These are phyloP conservation scores for Tringa solitaria DNA, from an alignment of 2,113 vertebrate species.

Conservation along the genomic window DNA sequence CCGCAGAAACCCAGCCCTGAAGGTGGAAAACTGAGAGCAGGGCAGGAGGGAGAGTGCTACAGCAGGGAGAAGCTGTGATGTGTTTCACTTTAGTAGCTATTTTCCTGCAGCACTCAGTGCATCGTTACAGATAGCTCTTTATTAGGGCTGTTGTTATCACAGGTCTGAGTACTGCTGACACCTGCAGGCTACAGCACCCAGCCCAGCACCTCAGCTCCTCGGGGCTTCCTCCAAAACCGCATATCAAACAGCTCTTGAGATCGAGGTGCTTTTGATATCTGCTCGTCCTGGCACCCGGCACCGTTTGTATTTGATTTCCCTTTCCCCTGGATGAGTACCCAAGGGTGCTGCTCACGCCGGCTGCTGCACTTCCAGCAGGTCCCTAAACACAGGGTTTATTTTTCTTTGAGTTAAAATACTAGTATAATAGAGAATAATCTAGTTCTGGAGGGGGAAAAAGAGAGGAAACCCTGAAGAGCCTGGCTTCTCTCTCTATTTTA, in stretches of 20 bases:
- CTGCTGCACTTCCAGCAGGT: not conserved
- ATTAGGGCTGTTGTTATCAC: not conserved
- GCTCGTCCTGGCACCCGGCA: not conserved
- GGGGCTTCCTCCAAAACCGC: not conserved
- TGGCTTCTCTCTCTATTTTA: not conserved
- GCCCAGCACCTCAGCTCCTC: not conserved
- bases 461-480: not conserved
- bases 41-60: no score
- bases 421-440: not conserved
- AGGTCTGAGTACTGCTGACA: not conserved
- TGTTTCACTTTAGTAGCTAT: not conserved
- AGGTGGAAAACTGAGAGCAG: not conserved
- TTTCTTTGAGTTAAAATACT: not conserved
- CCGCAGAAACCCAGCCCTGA: not conserved
- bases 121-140: accelerated
- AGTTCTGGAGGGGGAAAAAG: not conserved
- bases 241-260: not conserved
- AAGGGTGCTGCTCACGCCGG: not conserved
- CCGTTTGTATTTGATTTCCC: accelerated
- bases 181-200: not conserved
- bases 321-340: not conserved
- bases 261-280: not conserved
- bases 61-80: accelerated
- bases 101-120: accelerated
- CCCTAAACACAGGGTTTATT: not conserved